These are phyloP conservation scores for Athalia circularis DNA, from an alignment of 2,888 invertebrate genomes.

Conservation along the genomic window DNA sequence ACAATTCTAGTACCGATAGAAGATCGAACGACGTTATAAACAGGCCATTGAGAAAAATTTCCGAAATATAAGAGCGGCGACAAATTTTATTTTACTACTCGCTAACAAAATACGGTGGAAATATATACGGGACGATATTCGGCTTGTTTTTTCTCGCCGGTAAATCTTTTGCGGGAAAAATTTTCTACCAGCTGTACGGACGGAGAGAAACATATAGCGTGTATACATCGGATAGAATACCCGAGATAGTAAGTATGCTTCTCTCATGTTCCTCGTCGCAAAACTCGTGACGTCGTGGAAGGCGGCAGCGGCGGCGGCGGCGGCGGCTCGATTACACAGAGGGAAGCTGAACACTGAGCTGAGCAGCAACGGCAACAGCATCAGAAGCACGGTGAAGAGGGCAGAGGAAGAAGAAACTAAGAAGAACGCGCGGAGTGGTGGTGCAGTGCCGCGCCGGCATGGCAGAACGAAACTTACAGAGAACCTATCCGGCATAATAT, in stretches of 20 bases:
- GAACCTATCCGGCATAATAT: conserved; percentile 60
- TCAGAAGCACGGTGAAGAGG: no score
- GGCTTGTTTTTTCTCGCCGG: no score
- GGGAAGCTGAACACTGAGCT: conserved; percentile 6
- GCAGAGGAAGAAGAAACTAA: background rate
- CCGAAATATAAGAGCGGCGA: no score
- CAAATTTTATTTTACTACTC: no score
- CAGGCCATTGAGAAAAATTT: no score
- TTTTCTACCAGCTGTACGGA: conserved; percentile 11
- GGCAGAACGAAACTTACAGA: conserved; percentile 49
- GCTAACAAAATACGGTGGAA: no score
- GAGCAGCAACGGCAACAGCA: no score
- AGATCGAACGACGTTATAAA: no score
- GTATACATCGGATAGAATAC: no score
- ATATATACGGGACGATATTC: no score
- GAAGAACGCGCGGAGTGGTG: conserved; percentile 44
- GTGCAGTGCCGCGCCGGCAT: conserved; percentile 39
- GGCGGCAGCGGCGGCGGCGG: conserved; percentile 47
- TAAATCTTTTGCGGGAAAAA: conserved; percentile 12
- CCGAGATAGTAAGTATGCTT: conserved; percentile 32
- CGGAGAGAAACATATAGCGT: conserved; percentile 15
- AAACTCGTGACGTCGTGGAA: conserved; percentile 48
- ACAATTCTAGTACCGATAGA: no score
- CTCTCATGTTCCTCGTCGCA: conserved; percentile 43
- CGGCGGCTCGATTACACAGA: conserved; percentile 60